A percentile compares a stretch with the other conserved stretches of the same genome.
Evolutionary conservation across 2,113 vertebrate genomes (phyloP).

Genomic region (Charina bottae): DNA sequence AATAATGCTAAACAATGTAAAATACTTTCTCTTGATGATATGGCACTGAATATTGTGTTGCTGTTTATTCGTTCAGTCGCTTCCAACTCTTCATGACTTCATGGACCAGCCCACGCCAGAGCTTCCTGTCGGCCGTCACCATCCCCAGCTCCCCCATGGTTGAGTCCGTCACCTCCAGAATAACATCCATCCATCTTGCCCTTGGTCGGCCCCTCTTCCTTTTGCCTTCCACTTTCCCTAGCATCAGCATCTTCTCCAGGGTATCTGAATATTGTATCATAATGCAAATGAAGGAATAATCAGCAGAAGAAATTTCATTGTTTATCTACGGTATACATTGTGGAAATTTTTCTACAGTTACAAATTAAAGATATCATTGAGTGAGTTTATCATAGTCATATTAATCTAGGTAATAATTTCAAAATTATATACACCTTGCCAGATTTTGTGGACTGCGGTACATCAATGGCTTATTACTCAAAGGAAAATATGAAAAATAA

Average conservation of each 20-base stretch:
- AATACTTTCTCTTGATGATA: background rate
- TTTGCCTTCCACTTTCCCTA: no score
- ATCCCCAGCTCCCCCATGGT: no score
- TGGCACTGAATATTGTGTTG: background rate
- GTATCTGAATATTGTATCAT: background rate
- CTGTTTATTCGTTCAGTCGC: no score
- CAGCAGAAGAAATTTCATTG: background rate
- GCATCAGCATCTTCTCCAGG: no score
- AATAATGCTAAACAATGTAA: background rate
- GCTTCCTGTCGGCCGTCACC: no score
- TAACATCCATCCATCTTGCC: no score
- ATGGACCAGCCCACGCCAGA: no score
- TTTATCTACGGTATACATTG: background rate
- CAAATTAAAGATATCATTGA: background rate
- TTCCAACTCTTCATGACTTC: no score
- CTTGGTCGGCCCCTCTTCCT: no score
- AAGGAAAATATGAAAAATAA: background rate
- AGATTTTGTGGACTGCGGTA: background rate
- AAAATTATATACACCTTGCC: background rate
- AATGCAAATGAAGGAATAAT: background rate
- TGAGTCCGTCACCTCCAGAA: no score
- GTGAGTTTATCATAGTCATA: background rate
- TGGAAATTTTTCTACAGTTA: background rate
- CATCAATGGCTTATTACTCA: background rate
- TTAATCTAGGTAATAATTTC: background rate